Evolutionary conservation across 2,888 invertebrate genomes (phyloP).

Genomic region (Polyommatus icarus): DNA sequence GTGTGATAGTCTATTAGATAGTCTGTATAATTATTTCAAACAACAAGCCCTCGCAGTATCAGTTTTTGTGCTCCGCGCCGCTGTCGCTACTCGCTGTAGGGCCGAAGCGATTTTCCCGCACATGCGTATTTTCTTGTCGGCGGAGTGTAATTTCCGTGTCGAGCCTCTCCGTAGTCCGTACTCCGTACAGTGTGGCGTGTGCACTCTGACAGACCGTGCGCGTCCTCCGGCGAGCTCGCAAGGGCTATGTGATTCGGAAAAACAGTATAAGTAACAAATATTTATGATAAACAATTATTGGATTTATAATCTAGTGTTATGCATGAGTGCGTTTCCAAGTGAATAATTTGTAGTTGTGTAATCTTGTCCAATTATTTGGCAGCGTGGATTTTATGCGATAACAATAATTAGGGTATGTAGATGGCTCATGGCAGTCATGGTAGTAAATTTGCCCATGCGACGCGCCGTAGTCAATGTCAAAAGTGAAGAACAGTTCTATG

Average conservation of each 20-base stretch:
- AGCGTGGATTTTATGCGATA: conserved; percentile 32
- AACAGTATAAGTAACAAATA: not conserved
- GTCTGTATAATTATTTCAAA: too few relatives aligned
- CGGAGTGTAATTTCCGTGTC: conserved; percentile 51
- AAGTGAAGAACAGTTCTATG: too few relatives aligned
- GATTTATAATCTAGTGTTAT: not conserved
- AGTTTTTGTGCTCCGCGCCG: not conserved
- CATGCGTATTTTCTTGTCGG: conserved; percentile 68
- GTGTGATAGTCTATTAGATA: too few relatives aligned
- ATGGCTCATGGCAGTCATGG: conserved; percentile 43
- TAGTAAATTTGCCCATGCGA: conserved; percentile 42
- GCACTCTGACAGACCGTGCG: conserved; percentile 28
- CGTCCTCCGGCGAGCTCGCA: conserved; percentile 25
- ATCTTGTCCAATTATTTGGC: not conserved
- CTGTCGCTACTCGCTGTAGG: not conserved
- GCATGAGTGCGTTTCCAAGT: not conserved
- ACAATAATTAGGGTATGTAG: conserved; percentile 55
- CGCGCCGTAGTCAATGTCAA: conserved; percentile 64
- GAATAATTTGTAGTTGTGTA: not conserved
- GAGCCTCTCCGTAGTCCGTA: conserved; percentile 32
- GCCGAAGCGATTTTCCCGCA: conserved; percentile 61
- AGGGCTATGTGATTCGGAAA: not conserved
- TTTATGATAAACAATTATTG: not conserved
- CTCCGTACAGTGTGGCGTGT: conserved; percentile 30
- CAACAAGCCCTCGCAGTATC: too few relatives aligned